Conservation (phyloP, 2,888 invertebrate genomes). For the Brachypterus glaber region DNA sequence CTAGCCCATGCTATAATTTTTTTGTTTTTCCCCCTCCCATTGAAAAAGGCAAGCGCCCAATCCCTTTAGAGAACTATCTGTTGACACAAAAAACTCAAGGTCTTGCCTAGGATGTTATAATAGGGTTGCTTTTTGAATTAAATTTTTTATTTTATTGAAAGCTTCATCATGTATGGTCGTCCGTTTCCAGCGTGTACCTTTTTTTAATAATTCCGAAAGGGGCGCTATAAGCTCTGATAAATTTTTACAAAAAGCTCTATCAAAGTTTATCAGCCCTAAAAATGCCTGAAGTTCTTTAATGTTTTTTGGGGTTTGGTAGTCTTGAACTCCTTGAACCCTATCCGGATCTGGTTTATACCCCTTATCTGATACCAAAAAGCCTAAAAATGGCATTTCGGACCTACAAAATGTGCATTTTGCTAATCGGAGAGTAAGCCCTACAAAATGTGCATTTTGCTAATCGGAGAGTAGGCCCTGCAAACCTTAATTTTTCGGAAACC, state of each 20-base stretch:
- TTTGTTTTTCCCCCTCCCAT: not conserved
- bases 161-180: not conserved
- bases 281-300: slow-evolving; percentile 13
- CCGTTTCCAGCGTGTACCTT: not conserved
- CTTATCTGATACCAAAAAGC: slow-evolving; percentile 15
- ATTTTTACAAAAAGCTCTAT: slow-evolving; percentile 8
- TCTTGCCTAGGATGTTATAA: not conserved
- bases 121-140: not conserved
- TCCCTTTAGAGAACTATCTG: not conserved
- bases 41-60: not conserved
- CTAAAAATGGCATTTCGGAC: slow-evolving; percentile 14
- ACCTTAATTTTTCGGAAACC: too few relatives aligned
- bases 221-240: not conserved
- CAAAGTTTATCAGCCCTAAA: slow-evolving; percentile 13
- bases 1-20: not conserved
- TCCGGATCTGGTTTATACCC: slow-evolving; percentile 18
- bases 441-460: slow-evolving; percentile 13
- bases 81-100: not conserved
- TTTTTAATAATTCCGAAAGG: not conserved
- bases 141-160: not conserved
- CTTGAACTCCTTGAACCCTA: slow-evolving; percentile 15
- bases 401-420: not conserved
- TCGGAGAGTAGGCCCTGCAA: slow-evolving; percentile 7
- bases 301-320: slow-evolving; percentile 15
- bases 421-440: too few relatives aligned